A percentile compares a stretch with the other conserved stretches of the same genome.
Evolutionary conservation across 64 coral and sea anemone genomes (phyloP).

Genomic region (Cladopsammia gracilis): DNA sequence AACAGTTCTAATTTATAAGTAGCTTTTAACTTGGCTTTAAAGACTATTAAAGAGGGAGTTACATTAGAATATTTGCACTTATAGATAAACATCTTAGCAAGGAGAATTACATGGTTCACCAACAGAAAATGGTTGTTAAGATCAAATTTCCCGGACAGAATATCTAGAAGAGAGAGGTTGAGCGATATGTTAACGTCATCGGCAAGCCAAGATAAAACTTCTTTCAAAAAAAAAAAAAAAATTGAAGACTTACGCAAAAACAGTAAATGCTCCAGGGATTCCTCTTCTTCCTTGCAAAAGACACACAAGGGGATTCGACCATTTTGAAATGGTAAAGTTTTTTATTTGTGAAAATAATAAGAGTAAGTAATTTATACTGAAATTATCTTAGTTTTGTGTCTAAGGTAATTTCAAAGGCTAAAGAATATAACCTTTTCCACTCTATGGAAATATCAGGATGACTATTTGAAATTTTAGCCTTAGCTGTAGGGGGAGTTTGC

Average conservation of each 20-base stretch:
- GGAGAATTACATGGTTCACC: background rate
- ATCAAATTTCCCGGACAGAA: constrained; percentile 8
- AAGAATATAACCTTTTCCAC: constrained; percentile 15
- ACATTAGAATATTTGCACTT: constrained; percentile 5
- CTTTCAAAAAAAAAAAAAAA: background rate
- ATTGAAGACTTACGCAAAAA: background rate
- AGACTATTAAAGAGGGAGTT: background rate
- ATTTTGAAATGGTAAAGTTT: background rate
- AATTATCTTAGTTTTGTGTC: constrained; percentile 3
- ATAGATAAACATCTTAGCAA: background rate
- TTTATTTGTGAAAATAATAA: constrained; percentile 1
- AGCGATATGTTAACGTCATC: background rate
- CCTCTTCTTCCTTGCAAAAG: background rate
- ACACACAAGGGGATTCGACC: background rate
- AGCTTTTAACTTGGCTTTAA: constrained; percentile 10
- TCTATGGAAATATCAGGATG: background rate
- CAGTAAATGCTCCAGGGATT: constrained; percentile 19
- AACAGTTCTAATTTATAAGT: background rate
- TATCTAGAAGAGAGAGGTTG: background rate
- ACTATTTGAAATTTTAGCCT: background rate
- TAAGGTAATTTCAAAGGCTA: constrained; percentile 14
- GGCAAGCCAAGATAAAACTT: constrained; percentile 5
- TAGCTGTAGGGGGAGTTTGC: background rate
- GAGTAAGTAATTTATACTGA: background rate
- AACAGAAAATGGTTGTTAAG: background rate